Percentiles rank a stretch among this genome's conserved stretches.
These are phyloP conservation scores for Hestina assimilis DNA, from an alignment of 1,140 invertebrate genomes.

Conservation along the genomic window DNA sequence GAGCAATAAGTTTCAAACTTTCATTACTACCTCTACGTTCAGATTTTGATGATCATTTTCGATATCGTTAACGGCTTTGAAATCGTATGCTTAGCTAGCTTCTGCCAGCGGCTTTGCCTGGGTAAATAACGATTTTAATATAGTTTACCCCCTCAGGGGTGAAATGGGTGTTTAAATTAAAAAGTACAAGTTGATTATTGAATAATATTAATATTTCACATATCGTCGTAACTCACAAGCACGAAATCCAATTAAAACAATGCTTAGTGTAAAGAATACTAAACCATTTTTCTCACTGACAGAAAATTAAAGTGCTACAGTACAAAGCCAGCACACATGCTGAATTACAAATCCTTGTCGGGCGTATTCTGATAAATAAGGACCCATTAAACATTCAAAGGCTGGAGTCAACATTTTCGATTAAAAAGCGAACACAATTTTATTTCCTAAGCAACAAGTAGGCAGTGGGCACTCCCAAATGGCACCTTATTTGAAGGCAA, in stretches of 20 bases:
- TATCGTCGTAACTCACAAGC: neutral
- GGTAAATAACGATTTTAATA: too few relatives aligned
- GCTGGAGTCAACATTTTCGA: constrained; percentile 31
- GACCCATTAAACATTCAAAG: constrained; percentile 27
- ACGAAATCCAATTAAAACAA: neutral
- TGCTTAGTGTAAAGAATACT: neutral
- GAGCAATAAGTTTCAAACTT: constrained; percentile 5
- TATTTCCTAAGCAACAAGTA: constrained; percentile 32
- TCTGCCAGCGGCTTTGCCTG: too few relatives aligned
- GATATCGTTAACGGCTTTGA: neutral
- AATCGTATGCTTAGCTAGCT: too few relatives aligned
- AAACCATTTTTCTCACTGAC: constrained; percentile 4
- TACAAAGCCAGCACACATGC: neutral
- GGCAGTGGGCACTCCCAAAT: constrained; percentile 24
- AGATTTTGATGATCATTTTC: neutral
- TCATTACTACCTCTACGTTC: constrained; percentile 1
- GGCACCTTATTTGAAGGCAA: constrained; percentile 29
- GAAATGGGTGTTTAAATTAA: too few relatives aligned
- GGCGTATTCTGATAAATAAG: neutral
- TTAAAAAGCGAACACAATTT: constrained; percentile 26
- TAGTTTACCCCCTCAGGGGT: too few relatives aligned
- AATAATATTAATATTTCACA: too few relatives aligned
- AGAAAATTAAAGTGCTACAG: neutral
- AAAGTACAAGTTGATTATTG: too few relatives aligned
- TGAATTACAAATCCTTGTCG: constrained; percentile 1